Conservation (phyloP, 1,140 invertebrate genomes). For the Drosophila dunni region DNA sequence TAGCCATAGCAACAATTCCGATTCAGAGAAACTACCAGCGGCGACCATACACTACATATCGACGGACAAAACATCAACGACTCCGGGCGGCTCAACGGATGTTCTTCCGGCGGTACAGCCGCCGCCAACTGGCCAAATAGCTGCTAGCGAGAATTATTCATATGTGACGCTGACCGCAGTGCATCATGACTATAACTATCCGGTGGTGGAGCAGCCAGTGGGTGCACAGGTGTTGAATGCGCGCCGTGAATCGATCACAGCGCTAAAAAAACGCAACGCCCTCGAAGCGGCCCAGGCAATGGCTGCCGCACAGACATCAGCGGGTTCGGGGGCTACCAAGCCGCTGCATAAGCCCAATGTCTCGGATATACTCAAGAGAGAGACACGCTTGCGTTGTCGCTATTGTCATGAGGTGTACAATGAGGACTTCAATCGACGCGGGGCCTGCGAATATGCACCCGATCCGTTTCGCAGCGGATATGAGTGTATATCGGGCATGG, state of each 20-base stretch:
- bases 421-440: slow-evolving; percentile 92
- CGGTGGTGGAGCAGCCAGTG: slow-evolving; percentile 89
- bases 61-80: slow-evolving; percentile 78
- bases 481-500: slow-evolving; percentile 92
- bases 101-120: slow-evolving; percentile 53
- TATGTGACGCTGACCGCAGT: slow-evolving; percentile 94
- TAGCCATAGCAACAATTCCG: slow-evolving; percentile 73
- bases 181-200: slow-evolving; percentile 92
- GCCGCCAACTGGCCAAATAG: slow-evolving; percentile 60
- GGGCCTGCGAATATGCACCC: slow-evolving; percentile 95
- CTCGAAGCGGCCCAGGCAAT: slow-evolving; percentile 74
- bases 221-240: slow-evolving; percentile 83
- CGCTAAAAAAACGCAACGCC: slow-evolving; percentile 87
- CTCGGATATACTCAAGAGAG: slow-evolving; percentile 74
- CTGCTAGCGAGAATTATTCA: slow-evolving; percentile 89
- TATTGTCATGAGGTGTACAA: slow-evolving; percentile 91
- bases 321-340: slow-evolving; percentile 36
- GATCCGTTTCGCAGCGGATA: slow-evolving; percentile 93
- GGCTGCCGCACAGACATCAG: slow-evolving; percentile 67
- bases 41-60: slow-evolving; percentile 85
- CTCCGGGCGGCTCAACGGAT: slow-evolving; percentile 38
- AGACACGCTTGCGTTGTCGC: slow-evolving; percentile 77
- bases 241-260: slow-evolving; percentile 86
- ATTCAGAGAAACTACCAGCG: slow-evolving; percentile 77
- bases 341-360: slow-evolving; percentile 73